Conservation (phyloP, 2,888 invertebrate species). For the Opisthograptis luteolata region DNA sequence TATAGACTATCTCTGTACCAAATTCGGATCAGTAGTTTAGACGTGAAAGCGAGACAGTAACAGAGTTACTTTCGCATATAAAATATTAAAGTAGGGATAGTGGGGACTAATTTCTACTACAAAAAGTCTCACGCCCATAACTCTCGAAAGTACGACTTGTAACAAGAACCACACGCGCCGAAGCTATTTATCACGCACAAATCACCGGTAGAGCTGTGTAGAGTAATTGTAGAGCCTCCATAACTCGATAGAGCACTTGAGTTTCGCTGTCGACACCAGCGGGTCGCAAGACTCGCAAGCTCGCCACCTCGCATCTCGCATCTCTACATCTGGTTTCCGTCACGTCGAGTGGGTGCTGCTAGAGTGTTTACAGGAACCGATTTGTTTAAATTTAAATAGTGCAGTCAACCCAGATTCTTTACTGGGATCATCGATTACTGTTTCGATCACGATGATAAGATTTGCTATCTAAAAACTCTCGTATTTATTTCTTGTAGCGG, state of each 20-base stretch:
- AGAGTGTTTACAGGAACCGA: constrained; percentile 18
- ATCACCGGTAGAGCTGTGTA: constrained; percentile 14
- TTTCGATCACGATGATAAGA: too few relatives aligned
- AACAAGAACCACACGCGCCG: constrained; percentile 33
- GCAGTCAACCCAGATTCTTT: constrained; percentile 16
- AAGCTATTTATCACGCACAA: constrained; percentile 30
- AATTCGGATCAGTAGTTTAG: too few relatives aligned
- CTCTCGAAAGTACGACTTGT: background rate
- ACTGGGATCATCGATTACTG: too few relatives aligned
- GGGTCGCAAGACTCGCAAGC: background rate
- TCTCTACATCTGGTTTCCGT: constrained; percentile 19
- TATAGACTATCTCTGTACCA: too few relatives aligned
- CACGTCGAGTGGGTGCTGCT: constrained; percentile 22
- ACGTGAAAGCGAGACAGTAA: too few relatives aligned
- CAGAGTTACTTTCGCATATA: too few relatives aligned
- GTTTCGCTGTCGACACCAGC: constrained; percentile 29
- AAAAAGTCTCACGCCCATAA: constrained; percentile 2
- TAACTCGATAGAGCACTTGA: constrained; percentile 27
- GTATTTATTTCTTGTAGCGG: too few relatives aligned
- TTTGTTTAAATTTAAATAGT: constrained; percentile 11
- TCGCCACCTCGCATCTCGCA: too few relatives aligned
- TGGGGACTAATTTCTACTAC: background rate
- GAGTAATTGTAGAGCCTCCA: background rate
- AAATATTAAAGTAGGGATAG: too few relatives aligned
- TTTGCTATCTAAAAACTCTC: too few relatives aligned